phyloP scores from a whole-genome alignment of 2,113 vertebrate genomes.

The Syrrhaptes paradoxus region DNA sequence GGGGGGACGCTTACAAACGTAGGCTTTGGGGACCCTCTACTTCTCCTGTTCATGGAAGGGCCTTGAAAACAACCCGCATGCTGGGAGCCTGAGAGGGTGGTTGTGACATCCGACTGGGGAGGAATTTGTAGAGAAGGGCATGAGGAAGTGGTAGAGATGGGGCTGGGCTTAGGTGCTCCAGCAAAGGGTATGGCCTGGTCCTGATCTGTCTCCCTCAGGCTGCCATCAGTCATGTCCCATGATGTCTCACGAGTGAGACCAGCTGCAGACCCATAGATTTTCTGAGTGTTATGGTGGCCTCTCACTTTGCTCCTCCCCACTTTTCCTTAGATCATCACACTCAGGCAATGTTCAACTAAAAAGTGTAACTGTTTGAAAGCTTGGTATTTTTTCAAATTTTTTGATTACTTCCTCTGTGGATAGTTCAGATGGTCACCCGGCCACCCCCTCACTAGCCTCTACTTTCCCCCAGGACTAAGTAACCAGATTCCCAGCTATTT shows the following conservation, averaged over 20 bases:
- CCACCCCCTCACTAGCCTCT: not conserved
- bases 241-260: constrained; percentile 46
- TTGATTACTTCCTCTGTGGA: not conserved
- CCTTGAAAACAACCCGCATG: fast-evolving
- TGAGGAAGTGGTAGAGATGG: not conserved
- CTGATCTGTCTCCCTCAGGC: not conserved
- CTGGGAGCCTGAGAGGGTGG: not conserved
- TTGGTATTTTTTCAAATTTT: not conserved
- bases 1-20: not conserved
- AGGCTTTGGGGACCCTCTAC: not conserved
- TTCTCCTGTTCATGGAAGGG: not conserved
- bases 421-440: not conserved
- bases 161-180: not conserved
- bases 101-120: fast-evolving
- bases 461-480: not conserved
- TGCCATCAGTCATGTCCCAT: not conserved
- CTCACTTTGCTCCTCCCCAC: not conserved
- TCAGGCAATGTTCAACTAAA: not conserved
- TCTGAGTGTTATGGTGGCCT: not conserved
- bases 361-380: not conserved
- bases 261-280: constrained; percentile 24
- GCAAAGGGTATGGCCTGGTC: not conserved
- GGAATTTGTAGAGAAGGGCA: not conserved
- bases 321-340: not conserved
- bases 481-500: not conserved